Evolutionary conservation across 2,888 invertebrate species (phyloP), one percentile per base, ranked within the genome.

Genomic region (Noctua janthina): DNA sequence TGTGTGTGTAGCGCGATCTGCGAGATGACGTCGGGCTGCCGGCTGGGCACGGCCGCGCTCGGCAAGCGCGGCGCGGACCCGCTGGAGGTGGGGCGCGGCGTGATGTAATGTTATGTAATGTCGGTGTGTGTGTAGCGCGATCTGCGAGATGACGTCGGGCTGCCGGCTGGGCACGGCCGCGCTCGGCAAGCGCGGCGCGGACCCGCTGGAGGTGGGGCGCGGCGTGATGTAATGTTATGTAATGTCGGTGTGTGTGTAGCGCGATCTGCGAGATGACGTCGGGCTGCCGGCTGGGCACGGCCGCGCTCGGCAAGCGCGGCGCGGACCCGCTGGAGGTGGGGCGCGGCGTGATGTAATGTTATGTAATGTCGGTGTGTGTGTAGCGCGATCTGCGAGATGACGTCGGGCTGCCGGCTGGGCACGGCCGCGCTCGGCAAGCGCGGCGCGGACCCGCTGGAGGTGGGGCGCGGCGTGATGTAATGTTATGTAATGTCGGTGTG

Each of bases 391-490:
- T 56, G 56, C 56, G 56, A 56, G 56, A 56, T 10, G 56, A 56
- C 56, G 56, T 56, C 56, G 56, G 56, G 56, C 56, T 56, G 56
- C 56, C 56, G 56, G 56, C 56, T 56, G 23, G 56, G 56, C 56
- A 23, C 56, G 56, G 56, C 20, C 56, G 23, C 56, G 56, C 56
- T 56, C 56, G 56, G 56, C 56, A 56, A 23, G 56, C 56, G 56
- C 56, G 56, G 56, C 23, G 56, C 56, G 56, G 56, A 56, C 56
- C 56, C 56, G 56, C 56, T 56, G 56, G 56, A 20, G n/a, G 23
- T 76, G 17, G 51, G 39, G 69, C 56, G 56, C 56, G 56, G 56
- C 23, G 56, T 56, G 56, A n/a, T 56, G 56, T 56, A 56, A 56
- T 56, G 59, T 59, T 59, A 54, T 54, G 54, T 54, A 20, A 59